phyloP scores from a whole-genome alignment of 2,888 invertebrate species.

The Agrotis puta region DNA sequence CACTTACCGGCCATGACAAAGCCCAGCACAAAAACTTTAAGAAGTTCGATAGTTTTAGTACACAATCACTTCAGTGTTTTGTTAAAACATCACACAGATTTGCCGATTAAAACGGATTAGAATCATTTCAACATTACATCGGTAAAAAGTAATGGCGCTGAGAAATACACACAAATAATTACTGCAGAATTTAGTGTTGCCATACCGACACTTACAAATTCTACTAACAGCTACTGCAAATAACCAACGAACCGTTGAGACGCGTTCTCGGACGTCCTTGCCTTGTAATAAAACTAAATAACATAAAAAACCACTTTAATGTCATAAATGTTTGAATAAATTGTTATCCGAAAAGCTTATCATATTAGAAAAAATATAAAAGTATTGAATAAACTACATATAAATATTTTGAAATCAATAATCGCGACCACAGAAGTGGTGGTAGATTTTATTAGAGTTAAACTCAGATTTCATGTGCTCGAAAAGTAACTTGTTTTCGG shows the following conservation, averaged over 20 bases:
- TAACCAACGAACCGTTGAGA: constrained; percentile 5
- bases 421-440: neutral
- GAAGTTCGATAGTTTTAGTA: constrained; percentile 89
- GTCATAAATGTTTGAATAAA: constrained; percentile 1
- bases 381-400: neutral
- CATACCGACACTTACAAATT: constrained; percentile 68
- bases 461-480: neutral
- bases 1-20: constrained; percentile 96
- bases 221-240: constrained; percentile 60
- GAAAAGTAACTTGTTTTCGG: constrained; percentile 2
- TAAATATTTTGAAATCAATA: neutral
- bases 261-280: neutral
- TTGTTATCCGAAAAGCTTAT: no score
- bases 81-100: constrained; percentile 91
- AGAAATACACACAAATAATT: constrained; percentile 89
- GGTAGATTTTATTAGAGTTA: neutral
- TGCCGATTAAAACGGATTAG: constrained; percentile 91
- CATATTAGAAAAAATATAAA: neutral
- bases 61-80: constrained; percentile 89
- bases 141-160: constrained; percentile 91
- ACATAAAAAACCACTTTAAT: neutral
- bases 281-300: neutral
- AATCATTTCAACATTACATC: constrained; percentile 91
- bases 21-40: constrained; percentile 91
- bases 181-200: constrained; percentile 87